Evolutionary conservation across 2,113 vertebrate genomes (phyloP), one percentile per base, ranked within the genome.

Genomic region (Petroica traversi): DNA sequence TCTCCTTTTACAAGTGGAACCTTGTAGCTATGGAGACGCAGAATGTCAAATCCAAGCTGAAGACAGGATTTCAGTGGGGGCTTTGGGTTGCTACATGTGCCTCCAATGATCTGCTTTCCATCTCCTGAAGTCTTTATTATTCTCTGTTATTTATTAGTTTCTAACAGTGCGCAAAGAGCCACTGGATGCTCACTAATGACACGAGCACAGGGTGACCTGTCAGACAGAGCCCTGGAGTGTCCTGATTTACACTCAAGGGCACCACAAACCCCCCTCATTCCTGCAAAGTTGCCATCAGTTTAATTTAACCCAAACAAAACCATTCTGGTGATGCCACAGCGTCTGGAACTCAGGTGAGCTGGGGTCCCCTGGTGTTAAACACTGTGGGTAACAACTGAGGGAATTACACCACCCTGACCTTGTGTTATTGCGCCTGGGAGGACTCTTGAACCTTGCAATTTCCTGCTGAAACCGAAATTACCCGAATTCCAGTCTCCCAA

Each of bases 1-100:
- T 93, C 72, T 80, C 94, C 83, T 92, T 81, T 92, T 61, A 91
- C 92, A 94, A 94, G 93, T 76, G 90, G 81, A 97, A 95, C 89
- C 93, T 95, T 71, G 96, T 97, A 97, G 93, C 97, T 97, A 97
- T 97, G 96, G 96, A 97, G 96, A 97, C 92, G 9, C 97, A 86
- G 92, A 90, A 92, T 77, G 82, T 96, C 87, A 91, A 90, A 95
- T 95, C 83, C 93, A 89, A 82, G 87, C 85, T 48, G 85, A 91
- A 88, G 92, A 93, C 8, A 63, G 69, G 52, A 87, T 97, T 96
- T 94, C 89, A 77, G 73, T n/a, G 73, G 43, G 62, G 78, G 85
- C 88, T 90, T 67, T 40, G 58, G 86, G 66, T 29, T 83, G 69
- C 45, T 92, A 41, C 79, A 76, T 40, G 82, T 80, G 76, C 84